Conservation (phyloP, 2,797 vertebrate species). For the Peromyscus nudipes region DNA sequence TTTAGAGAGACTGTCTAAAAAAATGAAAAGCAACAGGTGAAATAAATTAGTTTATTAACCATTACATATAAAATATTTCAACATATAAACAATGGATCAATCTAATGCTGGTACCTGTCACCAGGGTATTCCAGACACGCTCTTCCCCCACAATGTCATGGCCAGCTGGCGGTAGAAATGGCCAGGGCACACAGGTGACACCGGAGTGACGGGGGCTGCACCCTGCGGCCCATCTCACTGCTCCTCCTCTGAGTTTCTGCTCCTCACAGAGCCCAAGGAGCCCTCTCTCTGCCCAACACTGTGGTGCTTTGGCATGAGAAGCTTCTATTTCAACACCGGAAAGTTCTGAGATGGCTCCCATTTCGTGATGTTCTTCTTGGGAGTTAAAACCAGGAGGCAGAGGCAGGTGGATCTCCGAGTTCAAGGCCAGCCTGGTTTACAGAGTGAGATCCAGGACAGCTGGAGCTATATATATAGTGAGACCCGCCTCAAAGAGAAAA, state of each 20-base stretch:
- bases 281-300: neutral
- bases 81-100: neutral
- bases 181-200: neutral
- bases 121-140: neutral
- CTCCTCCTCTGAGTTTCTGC: neutral
- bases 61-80: neutral
- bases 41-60: conserved; percentile 51
- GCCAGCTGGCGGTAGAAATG: neutral
- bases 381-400: neutral
- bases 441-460: neutral
- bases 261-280: neutral
- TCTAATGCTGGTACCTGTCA: neutral
- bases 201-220: neutral
- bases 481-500: neutral
- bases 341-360: neutral
- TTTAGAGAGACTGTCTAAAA: neutral
- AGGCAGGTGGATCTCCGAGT: neutral
- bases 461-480: neutral
- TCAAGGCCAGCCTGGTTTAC: neutral
- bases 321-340: neutral
- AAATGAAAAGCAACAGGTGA: neutral
- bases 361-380: neutral
- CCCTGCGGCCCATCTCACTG: accelerated
- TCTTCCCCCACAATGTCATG: neutral
- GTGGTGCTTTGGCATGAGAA: neutral